These are phyloP conservation scores for Meloidogyne chitwoodi DNA, from an alignment of 1,140 invertebrate species.

Conservation along the genomic window DNA sequence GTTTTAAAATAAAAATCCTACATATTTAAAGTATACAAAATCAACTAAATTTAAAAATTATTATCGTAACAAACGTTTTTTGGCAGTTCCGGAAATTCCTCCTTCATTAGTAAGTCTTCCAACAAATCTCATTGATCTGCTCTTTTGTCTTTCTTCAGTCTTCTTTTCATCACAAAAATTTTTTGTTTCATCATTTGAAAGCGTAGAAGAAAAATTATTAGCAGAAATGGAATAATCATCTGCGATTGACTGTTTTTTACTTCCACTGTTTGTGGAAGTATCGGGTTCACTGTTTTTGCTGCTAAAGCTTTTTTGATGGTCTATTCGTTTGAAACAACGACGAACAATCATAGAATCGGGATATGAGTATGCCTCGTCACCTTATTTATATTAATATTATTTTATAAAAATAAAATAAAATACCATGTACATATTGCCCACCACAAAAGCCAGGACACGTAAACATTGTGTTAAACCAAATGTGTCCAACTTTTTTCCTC, in stretches of 20 bases:
- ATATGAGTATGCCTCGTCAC: conserved; percentile 50
- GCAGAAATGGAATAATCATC: not conserved
- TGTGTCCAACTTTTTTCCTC: conserved; percentile 49
- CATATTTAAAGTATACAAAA: too few relatives aligned
- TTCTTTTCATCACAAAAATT: not conserved
- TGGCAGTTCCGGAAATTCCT: not conserved
- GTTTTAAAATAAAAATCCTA: too few relatives aligned
- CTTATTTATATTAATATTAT: conserved; percentile 31
- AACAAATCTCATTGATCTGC: not conserved
- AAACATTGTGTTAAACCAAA: conserved; percentile 60
- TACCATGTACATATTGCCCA: conserved; percentile 48
- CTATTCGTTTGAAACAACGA: conserved; percentile 2
- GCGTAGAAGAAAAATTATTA: not conserved
- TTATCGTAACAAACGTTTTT: not conserved
- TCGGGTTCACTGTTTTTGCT: not conserved
- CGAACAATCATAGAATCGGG: conserved; percentile 33
- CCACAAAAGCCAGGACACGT: conserved; percentile 46
- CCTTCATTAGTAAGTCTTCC: not conserved
- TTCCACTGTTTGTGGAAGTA: not conserved
- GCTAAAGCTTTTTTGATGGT: not conserved
- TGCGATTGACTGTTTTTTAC: conserved; percentile 2
- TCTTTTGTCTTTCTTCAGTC: not conserved
- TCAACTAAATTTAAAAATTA: too few relatives aligned
- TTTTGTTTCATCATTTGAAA: not conserved
- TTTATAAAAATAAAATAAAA: conserved; percentile 1